Percentiles rank a stretch among this genome's conserved stretches.
phyloP scores from a whole-genome alignment of 1,140 invertebrate genomes.

The Vanessa atalanta region DNA sequence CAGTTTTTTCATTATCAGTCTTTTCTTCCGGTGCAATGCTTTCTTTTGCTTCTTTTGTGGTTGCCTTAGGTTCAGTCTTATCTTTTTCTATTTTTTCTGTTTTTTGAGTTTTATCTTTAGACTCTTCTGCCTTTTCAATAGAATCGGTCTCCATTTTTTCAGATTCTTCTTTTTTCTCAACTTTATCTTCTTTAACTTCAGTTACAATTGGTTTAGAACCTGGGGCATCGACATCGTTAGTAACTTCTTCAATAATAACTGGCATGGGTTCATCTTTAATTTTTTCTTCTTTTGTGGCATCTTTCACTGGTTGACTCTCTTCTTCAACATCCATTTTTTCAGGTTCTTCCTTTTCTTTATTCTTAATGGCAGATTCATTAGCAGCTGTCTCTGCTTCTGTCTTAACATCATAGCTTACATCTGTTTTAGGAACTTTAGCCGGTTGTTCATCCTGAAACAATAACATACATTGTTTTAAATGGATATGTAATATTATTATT shows the following conservation, averaged over 20 bases:
- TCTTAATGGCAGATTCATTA: constrained; percentile 20
- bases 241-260: constrained; percentile 54
- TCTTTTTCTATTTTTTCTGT: constrained; percentile 26
- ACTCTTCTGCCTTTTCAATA: constrained; percentile 20
- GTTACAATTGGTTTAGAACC: constrained; percentile 47
- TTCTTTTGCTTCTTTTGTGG: constrained; percentile 15
- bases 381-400: constrained; percentile 34
- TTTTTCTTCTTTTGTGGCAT: constrained; percentile 25
- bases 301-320: constrained; percentile 30
- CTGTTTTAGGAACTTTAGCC: constrained; percentile 70
- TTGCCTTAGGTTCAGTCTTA: constrained; percentile 18
- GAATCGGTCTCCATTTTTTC: constrained; percentile 52
- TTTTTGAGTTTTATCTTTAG: constrained; percentile 16
- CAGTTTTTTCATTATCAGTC: constrained; percentile 18
- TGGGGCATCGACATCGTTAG: constrained; percentile 51
- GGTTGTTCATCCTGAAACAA: constrained; percentile 67
- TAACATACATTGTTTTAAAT: background rate
- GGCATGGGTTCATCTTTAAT: constrained; percentile 27
- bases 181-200: constrained; percentile 46
- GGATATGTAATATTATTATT: background rate
- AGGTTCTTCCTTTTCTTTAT: constrained; percentile 38
- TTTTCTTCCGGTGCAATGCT: constrained; percentile 24
- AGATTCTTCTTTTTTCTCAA: constrained; percentile 45
- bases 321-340: constrained; percentile 68
- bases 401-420: constrained; percentile 56